Base-by-base conservation (phyloP, 2,113 vertebrate genomes). In the Melanerpes formicivorus region DNA sequence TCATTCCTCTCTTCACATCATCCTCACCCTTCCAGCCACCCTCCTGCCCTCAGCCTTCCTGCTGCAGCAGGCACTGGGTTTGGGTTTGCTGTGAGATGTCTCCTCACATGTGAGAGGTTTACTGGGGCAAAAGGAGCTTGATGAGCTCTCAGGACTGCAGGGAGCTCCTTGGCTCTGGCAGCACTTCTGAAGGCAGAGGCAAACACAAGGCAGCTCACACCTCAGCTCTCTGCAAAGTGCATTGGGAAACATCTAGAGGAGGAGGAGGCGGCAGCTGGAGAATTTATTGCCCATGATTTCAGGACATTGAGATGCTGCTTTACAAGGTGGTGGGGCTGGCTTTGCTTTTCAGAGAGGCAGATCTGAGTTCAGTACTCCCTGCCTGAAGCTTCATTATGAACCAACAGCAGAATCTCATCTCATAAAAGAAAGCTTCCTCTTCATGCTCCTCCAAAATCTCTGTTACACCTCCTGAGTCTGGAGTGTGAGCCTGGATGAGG, bases 241-340 rank as follows among this genome's bases (percentile, higher is more conserved):
- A 50, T 92, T 87, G 82, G 48, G 86, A 80, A 69, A 37, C n/a
- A 78, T 15, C 85, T 44, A 64, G 34, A 69, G 79, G 40, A 60
- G 10, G 75, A 94, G 44, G 91, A 93, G 58, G 65, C 54, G 58
- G 65, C 58, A 95, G 62, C 89, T 90, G 62, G 76, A 73, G 69
- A 95, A 85, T 87, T 91, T 88, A 94, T 93, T 95, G 87, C 65
- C 52, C 27, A 5, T 62, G 69, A 80, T 93, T 86, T 95, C 44
- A 87, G 59, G 93, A 91, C 92, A 88, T 11, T 65, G 58, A 91
- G 80, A 58, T 18, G 77, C 79, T 80, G 25, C 6, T 83, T 80
- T 69, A 80, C 66, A 84, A 84, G 18, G 26, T 23, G 9, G 16
- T 10, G 32, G 15, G 22, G 15, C 16, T 1, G 5, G 21, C 56